A percentile compares a stretch with the other conserved stretches of the same genome.
Conservation (phyloP, 2,113 vertebrate genomes). For the Chamaea fasciata region DNA sequence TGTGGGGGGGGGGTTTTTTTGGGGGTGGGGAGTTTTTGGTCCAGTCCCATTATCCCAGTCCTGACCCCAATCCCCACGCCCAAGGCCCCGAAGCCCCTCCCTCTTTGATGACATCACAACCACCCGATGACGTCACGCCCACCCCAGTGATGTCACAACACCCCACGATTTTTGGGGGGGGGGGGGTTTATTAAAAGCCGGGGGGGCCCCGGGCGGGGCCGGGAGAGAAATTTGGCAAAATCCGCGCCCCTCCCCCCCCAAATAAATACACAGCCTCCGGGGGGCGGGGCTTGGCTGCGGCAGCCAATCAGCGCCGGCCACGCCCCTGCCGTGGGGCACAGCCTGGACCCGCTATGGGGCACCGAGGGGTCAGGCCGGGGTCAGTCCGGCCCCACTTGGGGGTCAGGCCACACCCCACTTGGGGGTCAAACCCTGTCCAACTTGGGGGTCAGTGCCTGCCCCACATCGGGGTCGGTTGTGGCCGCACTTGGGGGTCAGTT, state of each 20-base stretch:
- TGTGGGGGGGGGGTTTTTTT: too few species aligned
- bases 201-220: too few species aligned
- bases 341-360: neutral
- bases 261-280: neutral
- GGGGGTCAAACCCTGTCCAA: neutral
- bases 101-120: too few species aligned
- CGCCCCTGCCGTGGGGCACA: neutral
- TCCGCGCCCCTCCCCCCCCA: neutral
- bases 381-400: too few species aligned
- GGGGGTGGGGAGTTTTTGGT: too few species aligned
- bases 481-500: too few species aligned
- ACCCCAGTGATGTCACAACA: neutral
- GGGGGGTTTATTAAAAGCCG: neutral
- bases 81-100: too few species aligned
- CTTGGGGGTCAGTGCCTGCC: neutral
- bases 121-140: neutral
- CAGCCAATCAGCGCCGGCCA: neutral
- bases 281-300: neutral
- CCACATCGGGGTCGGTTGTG: too few species aligned
- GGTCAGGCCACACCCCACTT: too few species aligned
- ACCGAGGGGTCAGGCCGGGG: neutral
- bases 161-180: too few species aligned
- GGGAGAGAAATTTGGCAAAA: neutral
- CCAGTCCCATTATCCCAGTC: too few species aligned
- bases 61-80: too few species aligned